phyloP scores from a whole-genome alignment of 1,140 invertebrate genomes.

The Yoshiicerus persimilis region DNA sequence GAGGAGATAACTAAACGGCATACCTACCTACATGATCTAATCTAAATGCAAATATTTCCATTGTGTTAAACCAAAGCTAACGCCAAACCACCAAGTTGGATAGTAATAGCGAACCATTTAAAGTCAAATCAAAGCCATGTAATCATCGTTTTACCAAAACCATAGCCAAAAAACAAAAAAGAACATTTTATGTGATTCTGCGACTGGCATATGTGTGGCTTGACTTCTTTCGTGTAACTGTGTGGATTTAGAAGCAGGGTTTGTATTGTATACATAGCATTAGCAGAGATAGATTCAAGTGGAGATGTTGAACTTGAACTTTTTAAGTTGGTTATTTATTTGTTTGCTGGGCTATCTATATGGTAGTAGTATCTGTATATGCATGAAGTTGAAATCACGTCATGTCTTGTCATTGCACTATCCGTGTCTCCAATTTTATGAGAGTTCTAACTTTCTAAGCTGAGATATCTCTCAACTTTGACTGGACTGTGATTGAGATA shows the following conservation, averaged over 20 bases:
- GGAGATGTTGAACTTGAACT: background rate
- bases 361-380: background rate
- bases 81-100: background rate
- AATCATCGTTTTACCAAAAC: background rate
- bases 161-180: background rate
- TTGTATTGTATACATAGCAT: too few species aligned
- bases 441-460: background rate
- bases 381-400: background rate
- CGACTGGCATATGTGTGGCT: background rate
- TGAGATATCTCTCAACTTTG: background rate
- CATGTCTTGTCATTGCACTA: background rate
- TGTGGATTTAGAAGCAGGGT: too few species aligned
- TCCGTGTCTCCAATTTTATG: background rate
- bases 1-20: background rate
- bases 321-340: background rate
- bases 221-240: too few species aligned
- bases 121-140: slow-evolving; percentile 14
- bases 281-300: background rate
- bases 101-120: background rate
- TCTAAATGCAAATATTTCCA: slow-evolving; percentile 6
- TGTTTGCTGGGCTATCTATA: background rate
- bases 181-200: background rate
- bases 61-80: background rate
- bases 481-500: background rate
- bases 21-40: background rate